Conservation (phyloP, 2,888 invertebrate genomes). For the Hipparchia semele region DNA sequence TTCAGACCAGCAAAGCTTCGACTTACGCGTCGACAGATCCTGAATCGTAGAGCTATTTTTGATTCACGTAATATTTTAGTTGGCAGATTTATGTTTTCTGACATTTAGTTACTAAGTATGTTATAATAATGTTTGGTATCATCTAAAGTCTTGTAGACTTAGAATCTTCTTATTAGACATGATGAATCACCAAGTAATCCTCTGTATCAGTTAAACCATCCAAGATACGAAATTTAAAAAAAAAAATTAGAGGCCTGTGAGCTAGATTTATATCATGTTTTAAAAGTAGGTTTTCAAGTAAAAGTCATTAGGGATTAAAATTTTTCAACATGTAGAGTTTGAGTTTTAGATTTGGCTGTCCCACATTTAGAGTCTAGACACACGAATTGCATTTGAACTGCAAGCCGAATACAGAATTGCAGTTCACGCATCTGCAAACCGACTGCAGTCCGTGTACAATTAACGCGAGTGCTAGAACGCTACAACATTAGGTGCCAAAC, state of each 20-base stretch:
- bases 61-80: constrained; percentile 4
- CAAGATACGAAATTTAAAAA: background rate
- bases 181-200: constrained; percentile 1
- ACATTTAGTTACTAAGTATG: constrained; percentile 18
- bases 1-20: constrained; percentile 72
- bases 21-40: constrained; percentile 65
- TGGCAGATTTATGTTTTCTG: constrained; percentile 22
- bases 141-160: constrained; percentile 1
- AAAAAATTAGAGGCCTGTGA: no score
- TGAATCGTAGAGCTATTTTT: constrained; percentile 52
- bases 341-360: background rate
- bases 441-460: no score
- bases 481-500: no score
- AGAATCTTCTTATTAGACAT: constrained; percentile 3
- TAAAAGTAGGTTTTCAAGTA: background rate
- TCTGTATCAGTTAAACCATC: background rate
- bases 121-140: constrained; percentile 2
- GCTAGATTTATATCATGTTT: background rate
- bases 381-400: no score
- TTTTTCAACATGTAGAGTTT: background rate
- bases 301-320: background rate
- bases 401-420: no score
- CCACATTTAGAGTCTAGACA: no score
- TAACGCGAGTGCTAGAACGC: no score
- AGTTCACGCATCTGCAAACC: no score